Evolutionary conservation across 2,888 invertebrate genomes (phyloP).

Genomic region (Drosophila monieri): DNA sequence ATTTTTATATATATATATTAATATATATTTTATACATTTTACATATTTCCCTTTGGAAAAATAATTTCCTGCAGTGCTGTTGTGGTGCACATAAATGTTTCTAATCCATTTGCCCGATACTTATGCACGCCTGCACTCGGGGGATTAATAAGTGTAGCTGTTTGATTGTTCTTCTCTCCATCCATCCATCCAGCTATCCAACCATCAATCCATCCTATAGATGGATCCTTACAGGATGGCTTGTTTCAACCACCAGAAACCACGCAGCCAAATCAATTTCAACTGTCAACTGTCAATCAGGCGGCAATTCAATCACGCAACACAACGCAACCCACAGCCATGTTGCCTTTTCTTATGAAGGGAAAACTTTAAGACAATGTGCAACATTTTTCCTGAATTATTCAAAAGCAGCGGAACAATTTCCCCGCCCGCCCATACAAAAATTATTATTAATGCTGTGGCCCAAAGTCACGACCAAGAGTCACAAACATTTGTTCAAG

Average conservation of each 20-base stretch:
- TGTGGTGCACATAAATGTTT: slow-evolving; percentile 59
- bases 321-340: slow-evolving; percentile 3
- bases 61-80: slow-evolving; percentile 5
- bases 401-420: slow-evolving; percentile 25
- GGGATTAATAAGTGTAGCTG: slow-evolving; percentile 70
- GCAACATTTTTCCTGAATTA: slow-evolving; percentile 22
- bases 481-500: slow-evolving; percentile 72
- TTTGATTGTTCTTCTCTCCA: slow-evolving; percentile 4
- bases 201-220: slow-evolving; percentile 11
- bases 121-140: slow-evolving; percentile 77
- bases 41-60: not conserved
- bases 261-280: slow-evolving; percentile 75
- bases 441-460: slow-evolving; percentile 50
- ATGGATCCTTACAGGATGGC: not conserved
- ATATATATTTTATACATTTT: too few species aligned
- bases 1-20: too few species aligned
- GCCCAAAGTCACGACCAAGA: slow-evolving; percentile 23
- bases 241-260: slow-evolving; percentile 54
- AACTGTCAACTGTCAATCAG: slow-evolving; percentile 82
- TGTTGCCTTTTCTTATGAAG: not conserved
- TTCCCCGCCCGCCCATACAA: not conserved
- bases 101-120: slow-evolving; percentile 79
- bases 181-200: not conserved
- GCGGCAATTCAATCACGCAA: slow-evolving; percentile 79
- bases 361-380: not conserved